Evolutionary conservation across 2,888 invertebrate species (phyloP), one percentile per base, ranked within the genome.

Genomic region (Malthinus flaveolus): DNA sequence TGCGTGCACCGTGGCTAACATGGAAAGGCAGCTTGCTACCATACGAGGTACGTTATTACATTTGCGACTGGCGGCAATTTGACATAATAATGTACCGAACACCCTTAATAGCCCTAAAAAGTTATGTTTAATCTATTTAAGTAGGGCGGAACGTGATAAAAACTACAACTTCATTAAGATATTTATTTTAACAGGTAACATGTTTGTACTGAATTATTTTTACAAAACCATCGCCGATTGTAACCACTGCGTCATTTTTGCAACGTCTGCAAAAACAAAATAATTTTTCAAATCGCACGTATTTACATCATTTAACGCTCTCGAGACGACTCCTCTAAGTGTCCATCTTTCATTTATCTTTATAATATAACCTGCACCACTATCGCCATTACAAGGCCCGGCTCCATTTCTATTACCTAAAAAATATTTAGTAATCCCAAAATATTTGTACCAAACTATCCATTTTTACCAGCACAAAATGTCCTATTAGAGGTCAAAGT

Each of bases 251-350:
- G 79, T 73, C 71, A 83, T 84, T 70, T 85, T 80, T 0, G 85
- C 84, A n/a, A 82, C 78, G 68, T 89, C 89, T 0, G 85, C 85
- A 69, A 87, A 88, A 10, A 89, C 82, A 1, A 86, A 77, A 68
- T 83, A 88, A 67, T 87, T 82, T 49, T 81, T 76, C 1, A 83
- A 79, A 69, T 88, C 84, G 68, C 88, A 89, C 1, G 77, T 76
- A 12, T 73, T 75, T 9, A 74, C 71, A 3, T 79, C 74, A 3
- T 75, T 73, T 1, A 83, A 74, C 0, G 82, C 79, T 10, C 79
- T 65, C 1, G 83, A 83, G 1, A 83, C 82, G 0, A 83, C 69
- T 0, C 83, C 83, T 0, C 83, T 76, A 1, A 83, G 66, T 6
- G 78, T 74, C 83, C 83, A 83, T 4, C 78, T 78, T 0, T 79